Percentiles rank a stretch among this genome's conserved stretches.
Evolutionary conservation across 2,113 vertebrate genomes (phyloP).

Genomic region (Anthoscopus minutus): DNA sequence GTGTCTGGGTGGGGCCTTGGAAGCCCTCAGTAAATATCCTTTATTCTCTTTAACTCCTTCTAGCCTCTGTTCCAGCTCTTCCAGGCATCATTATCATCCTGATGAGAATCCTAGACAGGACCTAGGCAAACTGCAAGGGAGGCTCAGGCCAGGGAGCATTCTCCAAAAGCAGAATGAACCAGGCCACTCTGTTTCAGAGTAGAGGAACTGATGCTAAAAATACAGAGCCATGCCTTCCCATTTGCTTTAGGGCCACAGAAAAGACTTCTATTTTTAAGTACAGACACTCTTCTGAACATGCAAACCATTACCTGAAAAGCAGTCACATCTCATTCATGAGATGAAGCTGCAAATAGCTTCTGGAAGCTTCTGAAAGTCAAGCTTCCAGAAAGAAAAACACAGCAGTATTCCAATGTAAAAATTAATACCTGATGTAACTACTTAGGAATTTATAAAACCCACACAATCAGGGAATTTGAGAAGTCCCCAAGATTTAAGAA

Average conservation of each 20-base stretch:
- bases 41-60: too few species aligned
- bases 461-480: not conserved
- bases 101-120: not conserved
- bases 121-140: not conserved
- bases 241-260: not conserved
- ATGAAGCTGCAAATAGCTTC: not conserved
- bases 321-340: not conserved
- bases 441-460: not conserved
- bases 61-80: too few species aligned
- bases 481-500: not conserved
- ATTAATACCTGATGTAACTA: not conserved
- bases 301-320: not conserved
- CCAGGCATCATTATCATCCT: too few species aligned
- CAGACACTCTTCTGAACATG: not conserved
- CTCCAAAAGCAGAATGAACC: not conserved
- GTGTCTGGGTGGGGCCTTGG: too few species aligned
- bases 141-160: not conserved
- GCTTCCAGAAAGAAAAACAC: not conserved
- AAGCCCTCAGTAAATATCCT: too few species aligned
- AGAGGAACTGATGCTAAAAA: not conserved
- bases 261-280: not conserved
- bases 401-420: not conserved
- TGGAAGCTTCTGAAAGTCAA: not conserved
- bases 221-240: not conserved
- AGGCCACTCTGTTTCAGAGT: not conserved